phyloP scores from a whole-genome alignment of 2,888 invertebrate genomes.

The Lucinisca nassula region DNA sequence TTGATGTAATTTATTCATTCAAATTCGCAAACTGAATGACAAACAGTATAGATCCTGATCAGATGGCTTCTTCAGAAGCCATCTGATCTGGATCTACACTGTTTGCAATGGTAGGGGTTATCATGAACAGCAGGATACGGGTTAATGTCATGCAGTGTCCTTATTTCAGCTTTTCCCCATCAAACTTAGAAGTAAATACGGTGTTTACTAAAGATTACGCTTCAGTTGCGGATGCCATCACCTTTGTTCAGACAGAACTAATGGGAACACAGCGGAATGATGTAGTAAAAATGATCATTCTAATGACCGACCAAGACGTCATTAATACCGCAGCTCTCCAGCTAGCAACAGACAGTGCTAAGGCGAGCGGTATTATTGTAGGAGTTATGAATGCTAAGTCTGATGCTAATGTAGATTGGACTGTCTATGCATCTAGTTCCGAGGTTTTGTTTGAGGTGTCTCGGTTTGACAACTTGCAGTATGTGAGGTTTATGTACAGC shows the following conservation, averaged over 20 bases:
- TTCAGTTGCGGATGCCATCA: not conserved
- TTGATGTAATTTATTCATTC: too few relatives aligned
- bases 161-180: too few relatives aligned
- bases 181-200: too few relatives aligned
- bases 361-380: not conserved
- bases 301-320: not conserved
- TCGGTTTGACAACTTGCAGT: not conserved
- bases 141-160: too few relatives aligned
- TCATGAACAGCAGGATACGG: too few relatives aligned
- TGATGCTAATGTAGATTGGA: not conserved
- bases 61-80: too few relatives aligned
- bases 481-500: not conserved
- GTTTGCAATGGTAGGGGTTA: too few relatives aligned
- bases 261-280: too few relatives aligned
- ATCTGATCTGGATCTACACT: too few relatives aligned
- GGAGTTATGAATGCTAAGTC: not conserved
- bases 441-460: not conserved
- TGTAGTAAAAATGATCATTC: not conserved
- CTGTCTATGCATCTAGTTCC: not conserved
- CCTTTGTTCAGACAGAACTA: not conserved
- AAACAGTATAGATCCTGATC: too few relatives aligned
- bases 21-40: too few relatives aligned
- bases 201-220: not conserved
- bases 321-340: not conserved
- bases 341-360: not conserved